Evolutionary conservation across 2,888 invertebrate genomes (phyloP), one percentile per base, ranked within the genome.

Genomic region (Eustalomyia histrio): DNA sequence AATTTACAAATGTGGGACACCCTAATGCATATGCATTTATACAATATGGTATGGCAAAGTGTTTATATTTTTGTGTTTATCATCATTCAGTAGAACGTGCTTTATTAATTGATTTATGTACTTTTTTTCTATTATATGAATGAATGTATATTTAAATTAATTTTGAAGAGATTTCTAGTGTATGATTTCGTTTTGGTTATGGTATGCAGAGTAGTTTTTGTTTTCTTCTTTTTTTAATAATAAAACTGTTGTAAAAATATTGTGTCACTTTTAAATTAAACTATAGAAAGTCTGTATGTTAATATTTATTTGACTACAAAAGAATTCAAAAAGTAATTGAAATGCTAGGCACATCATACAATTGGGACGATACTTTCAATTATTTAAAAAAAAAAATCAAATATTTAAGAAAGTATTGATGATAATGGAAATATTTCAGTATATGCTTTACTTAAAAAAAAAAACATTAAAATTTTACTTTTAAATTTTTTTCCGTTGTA

Each of bases 41-140:
- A 14, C 43, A 47, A 43, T 2, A 14, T 43, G 14, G 14, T 14
- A 1, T 43, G 43, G 43, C 4, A 43, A 14, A 6, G 39, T 76
- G 17, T 58, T 52, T 68, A 33, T 43, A 8, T 16, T 39, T 6
- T 52, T 50, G 18, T 65, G 12, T 73, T 53, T 47, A 61, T 47
- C 65, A 64, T 55, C 72, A 67, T 21, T 29, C 58, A 80, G 14
- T 17, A 63, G 72, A 80, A 80, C 69, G 65, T 74, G 79, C 74
- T 79, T 74, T 74, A 75, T 75, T 69, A 79, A 74, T 79, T 79
- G 69, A 79, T 79, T 79, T 74, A 79, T 79, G 64, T 10, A n/a
- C 16, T 21, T 33, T 18, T 53, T 73, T 24, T 24, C n/a, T 21
- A 21, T 29, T 29, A 29, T 29, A 29, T 29, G 29, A 29, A 35